A percentile compares a stretch with the other conserved stretches of the same genome.
Evolutionary conservation across 2,797 vertebrate species (phyloP).

Genomic region (Denticeps clupeoides): DNA sequence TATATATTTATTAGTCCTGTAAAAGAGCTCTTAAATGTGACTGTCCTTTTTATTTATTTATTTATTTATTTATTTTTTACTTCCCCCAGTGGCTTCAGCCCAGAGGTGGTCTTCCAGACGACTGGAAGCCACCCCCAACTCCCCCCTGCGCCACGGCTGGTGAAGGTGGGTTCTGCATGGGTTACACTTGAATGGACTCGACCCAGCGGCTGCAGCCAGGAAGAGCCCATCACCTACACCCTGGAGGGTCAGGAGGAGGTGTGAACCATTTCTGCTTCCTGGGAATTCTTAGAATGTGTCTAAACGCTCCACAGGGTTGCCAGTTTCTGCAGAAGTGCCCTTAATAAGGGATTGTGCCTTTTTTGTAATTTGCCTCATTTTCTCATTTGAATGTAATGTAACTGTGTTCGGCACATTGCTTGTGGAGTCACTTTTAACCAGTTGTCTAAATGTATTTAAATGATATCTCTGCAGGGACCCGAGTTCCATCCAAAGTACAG

Average conservation of each 20-base stretch:
- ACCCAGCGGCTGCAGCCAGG: conserved; percentile 75
- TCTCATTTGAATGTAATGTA: too few species aligned
- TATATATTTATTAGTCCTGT: too few species aligned
- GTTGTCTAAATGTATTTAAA: too few species aligned
- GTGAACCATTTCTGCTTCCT: conserved; percentile 45
- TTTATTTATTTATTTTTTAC: background rate
- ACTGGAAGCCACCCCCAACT: conserved; percentile 84
- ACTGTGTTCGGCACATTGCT: too few species aligned
- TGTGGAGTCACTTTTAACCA: too few species aligned
- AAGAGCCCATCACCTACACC: conserved; percentile 84
- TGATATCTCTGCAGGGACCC: conserved; percentile 82
- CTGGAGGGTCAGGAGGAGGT: conserved; percentile 91
- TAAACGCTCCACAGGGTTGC: too few species aligned
- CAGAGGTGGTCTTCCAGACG: conserved; percentile 90
- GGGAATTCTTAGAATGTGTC: background rate
- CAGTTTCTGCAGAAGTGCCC: too few species aligned
- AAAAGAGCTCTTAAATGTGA: background rate
- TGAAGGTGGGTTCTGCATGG: conserved; percentile 85
- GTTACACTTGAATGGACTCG: conserved; percentile 86
- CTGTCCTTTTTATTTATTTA: background rate
- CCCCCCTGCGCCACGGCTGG: conserved; percentile 79
- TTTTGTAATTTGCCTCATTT: too few species aligned
- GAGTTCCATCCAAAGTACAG: conserved; percentile 93
- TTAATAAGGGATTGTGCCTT: too few species aligned
- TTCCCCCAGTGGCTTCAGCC: conserved; percentile 75